phyloP scores from a whole-genome alignment of 1,140 invertebrate species.

The Drosophila lacertosa region DNA sequence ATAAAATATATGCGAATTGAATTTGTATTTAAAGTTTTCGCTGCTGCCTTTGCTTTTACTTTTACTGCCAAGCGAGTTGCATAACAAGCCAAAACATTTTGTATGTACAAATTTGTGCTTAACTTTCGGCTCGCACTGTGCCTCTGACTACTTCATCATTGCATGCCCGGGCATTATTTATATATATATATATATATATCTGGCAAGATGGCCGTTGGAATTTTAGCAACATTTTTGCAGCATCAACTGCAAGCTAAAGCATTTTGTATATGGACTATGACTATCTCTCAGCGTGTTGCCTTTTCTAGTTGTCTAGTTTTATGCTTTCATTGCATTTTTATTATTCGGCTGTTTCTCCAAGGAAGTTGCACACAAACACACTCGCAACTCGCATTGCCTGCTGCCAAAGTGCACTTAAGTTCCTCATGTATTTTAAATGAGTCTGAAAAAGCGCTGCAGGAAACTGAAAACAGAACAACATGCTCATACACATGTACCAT shows the following conservation, averaged over 20 bases:
- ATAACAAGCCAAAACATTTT: conserved; percentile 80
- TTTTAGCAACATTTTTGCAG: conserved; percentile 44
- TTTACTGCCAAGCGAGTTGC: conserved; percentile 57
- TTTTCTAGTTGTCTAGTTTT: conserved; percentile 71
- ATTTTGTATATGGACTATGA: conserved; percentile 35
- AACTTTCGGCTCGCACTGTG: conserved; percentile 55
- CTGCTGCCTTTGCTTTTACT: conserved; percentile 13
- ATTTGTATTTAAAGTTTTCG: conserved; percentile 80
- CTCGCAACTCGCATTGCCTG: conserved; percentile 59
- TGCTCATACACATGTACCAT: conserved; percentile 39
- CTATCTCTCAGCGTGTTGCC: conserved; percentile 57
- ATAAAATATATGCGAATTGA: conserved; percentile 83
- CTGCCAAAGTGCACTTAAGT: conserved; percentile 83
- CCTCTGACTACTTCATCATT: conserved; percentile 50
- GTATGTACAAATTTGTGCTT: conserved; percentile 76
- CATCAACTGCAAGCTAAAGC: conserved; percentile 16
- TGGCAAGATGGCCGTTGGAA: conserved; percentile 46
- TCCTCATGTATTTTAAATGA: conserved; percentile 84
- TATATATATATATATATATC: too few relatives aligned
- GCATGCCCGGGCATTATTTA: conserved; percentile 53
- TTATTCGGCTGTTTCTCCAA: conserved; percentile 71
- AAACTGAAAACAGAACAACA: conserved; percentile 71
- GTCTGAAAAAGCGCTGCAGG: conserved; percentile 79
- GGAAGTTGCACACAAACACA: conserved; percentile 50
- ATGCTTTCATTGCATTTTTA: conserved; percentile 81